Conservation (phyloP, 2,113 vertebrate genomes). For the Vulpes vulpes region DNA sequence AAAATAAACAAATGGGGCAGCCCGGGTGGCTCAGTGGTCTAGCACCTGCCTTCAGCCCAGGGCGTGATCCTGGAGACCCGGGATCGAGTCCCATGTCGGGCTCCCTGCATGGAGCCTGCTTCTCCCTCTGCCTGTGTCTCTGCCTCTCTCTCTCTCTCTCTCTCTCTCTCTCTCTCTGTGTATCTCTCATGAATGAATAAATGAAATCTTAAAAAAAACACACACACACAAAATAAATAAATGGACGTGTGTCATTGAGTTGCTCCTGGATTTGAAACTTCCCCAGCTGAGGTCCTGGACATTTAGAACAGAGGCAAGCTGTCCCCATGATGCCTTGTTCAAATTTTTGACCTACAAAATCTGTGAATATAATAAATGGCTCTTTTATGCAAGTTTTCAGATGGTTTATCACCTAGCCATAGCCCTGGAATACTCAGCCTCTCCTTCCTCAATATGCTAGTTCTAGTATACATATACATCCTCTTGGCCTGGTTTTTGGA, state of each 20-base stretch:
- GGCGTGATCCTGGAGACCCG: too few species aligned
- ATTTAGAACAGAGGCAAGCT: neutral
- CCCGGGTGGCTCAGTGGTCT: too few species aligned
- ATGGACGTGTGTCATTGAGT: neutral
- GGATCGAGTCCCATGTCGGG: too few species aligned
- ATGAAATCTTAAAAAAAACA: too few species aligned
- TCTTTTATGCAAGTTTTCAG: neutral
- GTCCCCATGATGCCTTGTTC: neutral
- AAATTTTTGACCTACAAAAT: neutral
- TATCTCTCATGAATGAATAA: too few species aligned
- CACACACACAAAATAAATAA: neutral
- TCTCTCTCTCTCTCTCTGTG: too few species aligned
- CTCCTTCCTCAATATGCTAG: neutral
- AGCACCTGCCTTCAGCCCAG: too few species aligned
- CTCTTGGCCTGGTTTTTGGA: neutral
- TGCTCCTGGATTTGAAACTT: neutral
- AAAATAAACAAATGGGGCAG: neutral
- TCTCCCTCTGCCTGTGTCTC: too few species aligned
- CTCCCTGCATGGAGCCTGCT: too few species aligned
- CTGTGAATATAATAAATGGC: neutral
- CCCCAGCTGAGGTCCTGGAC: neutral
- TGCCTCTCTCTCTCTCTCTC: too few species aligned
- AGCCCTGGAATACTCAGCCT: neutral
- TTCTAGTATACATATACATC: neutral
- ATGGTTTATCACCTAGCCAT: neutral